Evolutionary conservation across 2,888 invertebrate species (phyloP), one percentile per base, ranked within the genome.

Genomic region (Phalera bucephala): DNA sequence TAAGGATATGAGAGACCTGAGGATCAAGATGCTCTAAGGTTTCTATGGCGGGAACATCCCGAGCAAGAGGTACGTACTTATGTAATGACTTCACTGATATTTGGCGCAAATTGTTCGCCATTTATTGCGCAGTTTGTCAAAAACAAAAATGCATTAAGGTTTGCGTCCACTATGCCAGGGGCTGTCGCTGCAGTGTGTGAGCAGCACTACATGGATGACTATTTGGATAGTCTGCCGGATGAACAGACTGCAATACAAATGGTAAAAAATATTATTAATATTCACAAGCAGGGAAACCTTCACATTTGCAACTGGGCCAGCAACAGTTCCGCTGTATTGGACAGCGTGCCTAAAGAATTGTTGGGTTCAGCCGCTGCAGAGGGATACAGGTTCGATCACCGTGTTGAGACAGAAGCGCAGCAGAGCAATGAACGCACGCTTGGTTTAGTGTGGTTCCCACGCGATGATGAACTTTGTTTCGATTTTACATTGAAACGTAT

Each of bases 261-360:
- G 30, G 31, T 49, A 1, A 35, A 23, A 2, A 29, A 52, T 6
- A 11, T 52, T 3, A 34, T 31, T 0, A 0, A 37, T 1, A 55
- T 60, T 12, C 63, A 65, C 30, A 39, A 28, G 17, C 2, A 38
- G 6, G 61, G 62, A 8, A 52, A 47, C 1, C 61, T 62, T 17
- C 47, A 58, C 9, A 56, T 65, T 3, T 23, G 54, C 0, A 55
- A 52, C 22, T 60, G 60, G 61, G 38, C 47, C 0, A 52, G 52
- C 22, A 64, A 64, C 22, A 41, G 44, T 12, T 9, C 19, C 4
- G 7, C 21, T 1, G 55, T 60, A 1, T 29, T 57, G 2, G 22
- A 53, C 2, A 45, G 30, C 14, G 0, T 63, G 20, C 58, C 56
- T 25, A 36, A 48, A 31, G 51, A 48, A 5, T 22, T 49, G 4